Evolutionary conservation across 2,888 invertebrate species (phyloP).

Genomic region (Eilema griseolum): DNA sequence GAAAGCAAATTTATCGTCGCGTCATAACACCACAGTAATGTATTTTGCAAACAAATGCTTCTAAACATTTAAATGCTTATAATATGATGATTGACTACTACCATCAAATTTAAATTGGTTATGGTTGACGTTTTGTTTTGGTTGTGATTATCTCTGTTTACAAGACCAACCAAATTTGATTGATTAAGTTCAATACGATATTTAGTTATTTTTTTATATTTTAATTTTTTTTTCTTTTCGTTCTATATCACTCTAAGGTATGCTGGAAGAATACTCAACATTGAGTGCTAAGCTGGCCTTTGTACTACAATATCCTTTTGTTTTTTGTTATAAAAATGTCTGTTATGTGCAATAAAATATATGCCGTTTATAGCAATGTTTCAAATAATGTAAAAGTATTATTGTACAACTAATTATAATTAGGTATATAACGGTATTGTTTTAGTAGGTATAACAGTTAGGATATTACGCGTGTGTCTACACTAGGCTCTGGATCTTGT

Average conservation of each 20-base stretch:
- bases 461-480: conserved; percentile 9
- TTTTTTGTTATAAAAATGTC: no score
- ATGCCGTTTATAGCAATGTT: no score
- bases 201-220: not conserved
- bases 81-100: conserved; percentile 21
- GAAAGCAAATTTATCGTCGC: conserved; percentile 55
- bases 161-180: not conserved
- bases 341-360: no score
- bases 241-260: no score
- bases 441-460: conserved; percentile 12
- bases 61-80: conserved; percentile 41
- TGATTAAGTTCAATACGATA: not conserved
- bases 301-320: no score
- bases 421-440: not conserved
- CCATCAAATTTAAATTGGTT: conserved; percentile 11
- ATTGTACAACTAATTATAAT: not conserved
- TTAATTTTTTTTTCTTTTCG: no score
- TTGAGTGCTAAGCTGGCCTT: no score
- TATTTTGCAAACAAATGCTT: conserved; percentile 58
- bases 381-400: no score
- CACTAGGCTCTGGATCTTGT: conserved; percentile 8
- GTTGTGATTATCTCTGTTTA: not conserved
- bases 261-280: no score
- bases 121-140: not conserved
- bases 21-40: conserved; percentile 3